A percentile compares a stretch with the other conserved stretches of the same genome.
phyloP scores from a whole-genome alignment of 2,888 invertebrate species.

The Cheilosia grossa region DNA sequence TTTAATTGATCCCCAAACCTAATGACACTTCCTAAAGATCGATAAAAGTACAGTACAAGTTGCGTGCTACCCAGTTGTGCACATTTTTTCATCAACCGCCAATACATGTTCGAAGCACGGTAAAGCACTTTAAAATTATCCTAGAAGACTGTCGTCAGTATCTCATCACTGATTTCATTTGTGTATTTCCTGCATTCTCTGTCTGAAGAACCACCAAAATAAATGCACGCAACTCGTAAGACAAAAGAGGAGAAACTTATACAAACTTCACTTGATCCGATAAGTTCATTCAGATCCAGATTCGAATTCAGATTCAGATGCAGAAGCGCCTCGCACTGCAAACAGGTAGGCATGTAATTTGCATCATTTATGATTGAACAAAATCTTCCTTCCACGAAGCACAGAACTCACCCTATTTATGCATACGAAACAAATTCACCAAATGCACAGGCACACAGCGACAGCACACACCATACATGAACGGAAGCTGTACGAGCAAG shows the following conservation, averaged over 20 bases:
- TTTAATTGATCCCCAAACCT: too few species aligned
- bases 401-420: not conserved
- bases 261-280: too few species aligned
- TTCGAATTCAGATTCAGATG: too few species aligned
- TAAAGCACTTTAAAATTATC: too few species aligned
- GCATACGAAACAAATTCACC: not conserved
- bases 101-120: too few species aligned
- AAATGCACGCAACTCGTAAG: not conserved
- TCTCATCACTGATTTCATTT: too few species aligned
- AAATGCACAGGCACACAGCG: not conserved
- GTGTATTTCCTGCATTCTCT: too few species aligned
- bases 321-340: too few species aligned
- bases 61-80: not conserved
- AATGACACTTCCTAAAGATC: too few species aligned
- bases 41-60: not conserved
- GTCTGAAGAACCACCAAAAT: not conserved
- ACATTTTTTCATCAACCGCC: not conserved
- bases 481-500: not conserved
- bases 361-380: not conserved
- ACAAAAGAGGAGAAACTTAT: too few species aligned
- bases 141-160: too few species aligned
- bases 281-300: too few species aligned
- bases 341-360: conserved; percentile 1
- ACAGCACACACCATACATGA: not conserved
- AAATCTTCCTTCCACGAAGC: not conserved